Evolutionary conservation across 1,140 invertebrate species (phyloP).

Genomic region (Scaptomyza graminum): DNA sequence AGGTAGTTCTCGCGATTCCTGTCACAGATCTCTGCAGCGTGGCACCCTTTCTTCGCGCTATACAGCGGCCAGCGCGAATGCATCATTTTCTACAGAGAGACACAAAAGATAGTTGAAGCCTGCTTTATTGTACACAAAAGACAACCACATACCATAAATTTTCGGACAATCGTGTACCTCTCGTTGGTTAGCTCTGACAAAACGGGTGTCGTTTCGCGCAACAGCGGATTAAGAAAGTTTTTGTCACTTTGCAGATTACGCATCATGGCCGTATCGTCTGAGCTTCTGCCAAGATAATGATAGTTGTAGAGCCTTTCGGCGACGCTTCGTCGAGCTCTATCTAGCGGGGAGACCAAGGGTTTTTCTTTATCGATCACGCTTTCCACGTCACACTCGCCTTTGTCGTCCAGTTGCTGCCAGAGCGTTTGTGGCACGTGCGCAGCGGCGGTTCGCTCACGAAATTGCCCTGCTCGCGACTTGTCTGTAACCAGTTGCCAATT

Average conservation of each 20-base stretch:
- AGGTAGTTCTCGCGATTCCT: constrained; percentile 39
- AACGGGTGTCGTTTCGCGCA: constrained; percentile 22
- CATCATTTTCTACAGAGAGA: constrained; percentile 67
- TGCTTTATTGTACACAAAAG: neutral
- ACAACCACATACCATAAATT: constrained; percentile 51
- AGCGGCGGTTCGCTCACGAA: neutral
- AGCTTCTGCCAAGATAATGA: constrained; percentile 55
- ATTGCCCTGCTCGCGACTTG: neutral
- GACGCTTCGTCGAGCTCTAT: constrained; percentile 36
- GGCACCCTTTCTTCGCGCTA: constrained; percentile 21
- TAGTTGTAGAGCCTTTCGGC: constrained; percentile 48
- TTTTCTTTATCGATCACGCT: constrained; percentile 47
- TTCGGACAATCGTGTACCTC: constrained; percentile 41
- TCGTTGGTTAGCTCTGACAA: constrained; percentile 31
- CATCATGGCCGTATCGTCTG: constrained; percentile 54
- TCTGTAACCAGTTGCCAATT: constrained; percentile 9
- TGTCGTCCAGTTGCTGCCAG: constrained; percentile 58
- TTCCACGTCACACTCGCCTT: constrained; percentile 61
- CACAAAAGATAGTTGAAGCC: neutral
- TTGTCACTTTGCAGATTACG: constrained; percentile 33
- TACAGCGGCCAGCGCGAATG: constrained; percentile 70
- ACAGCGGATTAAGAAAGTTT: constrained; percentile 33
- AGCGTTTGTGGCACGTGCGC: constrained; percentile 27
- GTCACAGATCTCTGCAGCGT: constrained; percentile 11
- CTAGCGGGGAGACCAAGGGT: constrained; percentile 24